phyloP scores from a whole-genome alignment of 1,140 invertebrate genomes.

The Macrobrachium rosenbergii region DNA sequence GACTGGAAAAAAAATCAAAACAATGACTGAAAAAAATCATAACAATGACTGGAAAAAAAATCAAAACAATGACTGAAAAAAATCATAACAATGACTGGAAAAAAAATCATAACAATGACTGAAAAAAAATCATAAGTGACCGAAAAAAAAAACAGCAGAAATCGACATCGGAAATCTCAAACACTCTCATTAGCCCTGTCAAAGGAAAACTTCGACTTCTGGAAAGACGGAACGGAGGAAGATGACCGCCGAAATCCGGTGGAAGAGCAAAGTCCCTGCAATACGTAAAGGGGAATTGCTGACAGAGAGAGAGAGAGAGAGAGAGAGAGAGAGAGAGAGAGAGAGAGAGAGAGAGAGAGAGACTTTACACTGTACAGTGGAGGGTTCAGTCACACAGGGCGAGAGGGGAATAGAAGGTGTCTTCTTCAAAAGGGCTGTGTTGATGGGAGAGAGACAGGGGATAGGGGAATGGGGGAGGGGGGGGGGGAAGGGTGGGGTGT shows the following conservation, averaged over 20 bases:
- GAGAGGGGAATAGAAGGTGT: too few species aligned
- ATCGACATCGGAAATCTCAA: not conserved
- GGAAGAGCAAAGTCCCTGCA: not conserved
- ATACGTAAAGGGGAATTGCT: not conserved
- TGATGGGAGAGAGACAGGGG: too few species aligned
- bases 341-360: not conserved
- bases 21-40: not conserved
- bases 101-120: not conserved
- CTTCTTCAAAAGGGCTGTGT: too few species aligned
- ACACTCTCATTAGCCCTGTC: too few species aligned
- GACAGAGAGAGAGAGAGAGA: not conserved
- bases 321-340: not conserved
- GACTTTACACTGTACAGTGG: not conserved
- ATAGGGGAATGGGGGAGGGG: too few species aligned
- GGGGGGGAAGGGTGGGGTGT: not conserved
- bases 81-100: not conserved
- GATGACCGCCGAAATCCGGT: too few species aligned
- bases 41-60: not conserved
- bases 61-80: not conserved
- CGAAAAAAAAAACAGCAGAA: not conserved
- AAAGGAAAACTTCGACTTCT: too few species aligned
- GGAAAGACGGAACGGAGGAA: not conserved
- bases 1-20: not conserved
- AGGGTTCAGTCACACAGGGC: not conserved
- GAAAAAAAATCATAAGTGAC: not conserved